These are phyloP conservation scores for Chorisops tibialis DNA, from an alignment of 2,888 invertebrate genomes.

Conservation along the genomic window DNA sequence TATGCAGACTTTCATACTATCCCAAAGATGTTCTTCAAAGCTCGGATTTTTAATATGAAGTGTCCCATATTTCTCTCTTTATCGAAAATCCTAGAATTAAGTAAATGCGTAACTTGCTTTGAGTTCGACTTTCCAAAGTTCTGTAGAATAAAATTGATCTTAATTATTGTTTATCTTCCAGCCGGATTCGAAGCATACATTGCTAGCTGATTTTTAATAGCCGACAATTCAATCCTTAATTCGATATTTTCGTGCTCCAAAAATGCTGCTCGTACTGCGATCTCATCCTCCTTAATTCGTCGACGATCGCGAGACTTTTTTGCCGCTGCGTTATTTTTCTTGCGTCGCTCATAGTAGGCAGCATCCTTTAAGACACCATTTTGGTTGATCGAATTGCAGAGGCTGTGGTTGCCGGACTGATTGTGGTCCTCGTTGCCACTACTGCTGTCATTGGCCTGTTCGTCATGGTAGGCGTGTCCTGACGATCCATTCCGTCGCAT, in stretches of 20 bases:
- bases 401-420: conserved; percentile 42
- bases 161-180: too few species aligned
- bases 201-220: conserved; percentile 62
- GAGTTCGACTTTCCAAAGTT: too few species aligned
- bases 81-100: too few species aligned
- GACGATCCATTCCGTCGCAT: conserved; percentile 59
- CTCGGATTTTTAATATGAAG: too few species aligned
- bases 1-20: too few species aligned
- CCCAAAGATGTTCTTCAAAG: too few species aligned
- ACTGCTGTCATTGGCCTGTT: conserved; percentile 35
- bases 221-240: conserved; percentile 65
- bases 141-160: too few species aligned
- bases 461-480: conserved; percentile 30
- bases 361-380: conserved; percentile 62
- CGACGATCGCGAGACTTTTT: conserved; percentile 90
- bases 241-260: conserved; percentile 85
- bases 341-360: conserved; percentile 80
- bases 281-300: conserved; percentile 85
- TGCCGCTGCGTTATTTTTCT: conserved; percentile 92
- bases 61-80: too few species aligned
- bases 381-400: conserved; percentile 35
- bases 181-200: neutral
- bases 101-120: too few species aligned
- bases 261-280: conserved; percentile 82
- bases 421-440: conserved; percentile 44